Percentiles rank a stretch among this genome's conserved stretches.
These are phyloP conservation scores for Bombus picipes DNA, from an alignment of 1,140 invertebrate genomes.

Conservation along the genomic window DNA sequence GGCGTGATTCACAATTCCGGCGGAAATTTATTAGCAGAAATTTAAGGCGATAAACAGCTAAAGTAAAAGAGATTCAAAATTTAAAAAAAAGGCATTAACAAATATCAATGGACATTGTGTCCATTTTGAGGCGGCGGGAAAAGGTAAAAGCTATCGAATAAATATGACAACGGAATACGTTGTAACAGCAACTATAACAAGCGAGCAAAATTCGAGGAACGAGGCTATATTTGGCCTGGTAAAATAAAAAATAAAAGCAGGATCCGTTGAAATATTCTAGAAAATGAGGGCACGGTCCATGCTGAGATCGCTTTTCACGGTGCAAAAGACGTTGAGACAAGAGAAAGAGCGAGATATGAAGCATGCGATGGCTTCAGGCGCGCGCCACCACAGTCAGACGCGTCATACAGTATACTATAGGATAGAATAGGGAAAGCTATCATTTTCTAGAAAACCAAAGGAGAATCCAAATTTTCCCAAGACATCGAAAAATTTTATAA, in stretches of 20 bases:
- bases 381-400: slow-evolving; percentile 66
- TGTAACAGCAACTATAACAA: slow-evolving; percentile 28
- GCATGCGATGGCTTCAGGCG: slow-evolving; percentile 61
- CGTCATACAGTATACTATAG: slow-evolving; percentile 58
- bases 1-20: background rate
- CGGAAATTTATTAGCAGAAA: background rate
- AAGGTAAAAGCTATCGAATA: slow-evolving; percentile 31
- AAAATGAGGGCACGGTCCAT: slow-evolving; percentile 20
- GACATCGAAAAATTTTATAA: slow-evolving; percentile 48
- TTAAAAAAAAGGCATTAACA: background rate
- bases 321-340: slow-evolving; percentile 41
- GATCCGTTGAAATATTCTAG: slow-evolving; percentile 17
- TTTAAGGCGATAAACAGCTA: background rate
- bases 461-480: slow-evolving; percentile 46
- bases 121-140: slow-evolving; percentile 29
- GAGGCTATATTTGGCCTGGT: background rate
- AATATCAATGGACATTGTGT: background rate
- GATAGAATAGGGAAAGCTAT: slow-evolving; percentile 49
- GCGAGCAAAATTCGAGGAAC: slow-evolving; percentile 32
- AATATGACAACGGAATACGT: slow-evolving; percentile 14
- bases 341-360: slow-evolving; percentile 53
- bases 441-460: slow-evolving; percentile 44
- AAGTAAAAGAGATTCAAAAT: background rate
- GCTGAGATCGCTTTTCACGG: slow-evolving; percentile 55
- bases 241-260: background rate